phyloP scores from a whole-genome alignment of 2,797 vertebrate genomes.

The Morus bassanus region DNA sequence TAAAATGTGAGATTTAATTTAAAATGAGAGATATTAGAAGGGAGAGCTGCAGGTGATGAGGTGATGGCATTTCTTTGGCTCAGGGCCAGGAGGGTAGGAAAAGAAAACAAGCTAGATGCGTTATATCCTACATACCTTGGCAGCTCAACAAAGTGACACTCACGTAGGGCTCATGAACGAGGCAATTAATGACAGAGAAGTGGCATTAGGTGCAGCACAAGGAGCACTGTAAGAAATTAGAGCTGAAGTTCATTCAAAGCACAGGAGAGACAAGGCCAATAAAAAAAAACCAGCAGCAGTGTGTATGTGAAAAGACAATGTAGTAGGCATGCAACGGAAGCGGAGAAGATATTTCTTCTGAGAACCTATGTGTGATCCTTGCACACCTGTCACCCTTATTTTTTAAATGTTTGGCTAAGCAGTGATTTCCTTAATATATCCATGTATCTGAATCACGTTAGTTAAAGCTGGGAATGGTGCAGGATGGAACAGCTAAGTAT shows the following conservation, averaged over 20 bases:
- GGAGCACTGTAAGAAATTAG: neutral
- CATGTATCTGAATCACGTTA: neutral
- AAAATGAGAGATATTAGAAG: constrained; percentile 48
- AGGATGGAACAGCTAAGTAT: neutral
- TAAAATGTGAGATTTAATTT: constrained; percentile 38
- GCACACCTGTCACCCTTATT: neutral
- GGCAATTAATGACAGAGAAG: constrained; percentile 43
- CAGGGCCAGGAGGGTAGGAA: constrained; percentile 49
- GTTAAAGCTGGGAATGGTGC: neutral
- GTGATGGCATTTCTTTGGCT: constrained; percentile 47
- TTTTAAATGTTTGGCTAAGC: neutral
- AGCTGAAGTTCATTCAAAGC: constrained; percentile 28
- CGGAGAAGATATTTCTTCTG: neutral
- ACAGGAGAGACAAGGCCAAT: neutral
- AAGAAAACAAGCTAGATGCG: constrained; percentile 39
- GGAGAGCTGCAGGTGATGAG: constrained; percentile 50
- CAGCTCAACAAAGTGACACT: constrained; percentile 49
- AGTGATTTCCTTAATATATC: neutral
- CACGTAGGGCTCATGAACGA: neutral
- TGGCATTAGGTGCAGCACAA: neutral
- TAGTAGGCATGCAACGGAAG: neutral
- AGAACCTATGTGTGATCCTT: neutral
- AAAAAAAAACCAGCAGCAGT: neutral
- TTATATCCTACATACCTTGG: constrained; percentile 47
- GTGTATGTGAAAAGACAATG: neutral